Base-by-base conservation (phyloP, 1,140 invertebrate genomes). In the Drosophila sucinea region DNA sequence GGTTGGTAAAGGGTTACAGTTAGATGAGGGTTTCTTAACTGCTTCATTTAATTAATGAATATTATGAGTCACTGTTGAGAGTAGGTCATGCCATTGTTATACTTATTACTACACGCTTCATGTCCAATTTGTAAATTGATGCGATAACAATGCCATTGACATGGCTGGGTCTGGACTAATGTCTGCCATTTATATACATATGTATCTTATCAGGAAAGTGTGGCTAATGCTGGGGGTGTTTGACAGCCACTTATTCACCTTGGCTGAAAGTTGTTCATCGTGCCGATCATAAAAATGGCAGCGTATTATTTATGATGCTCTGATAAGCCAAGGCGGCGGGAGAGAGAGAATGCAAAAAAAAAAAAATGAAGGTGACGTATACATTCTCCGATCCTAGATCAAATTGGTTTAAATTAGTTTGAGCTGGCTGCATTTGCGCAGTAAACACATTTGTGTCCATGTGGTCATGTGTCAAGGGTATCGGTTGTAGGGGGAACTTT, bases 361-460 rank as follows among this genome's bases (percentile, higher is more conserved):
- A 61, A 30, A 41, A n/a, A 60, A 64, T 51, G 40, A 58, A 70
- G 55, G 60, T 79, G 61, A 83, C 44, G 61, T 51, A 58, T 58
- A 29, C 7, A 25, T 40, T 23, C 10, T 4, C 44, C 38, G 27
- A 7, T 51, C 60, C 61, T 70, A 64, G 74, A 75, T 70, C 30
- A 47, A 73, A 62, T 69, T 81, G 78, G 81, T 75, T 75, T 60
- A 2, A 70, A 72, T 85, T 81, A 85, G 81, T 72, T 85, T 58
- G 17, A 5, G 55, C 67, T 60, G 51, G 81, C 55, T 70, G 29
- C 56, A 71, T 74, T 68, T 81, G 77, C 77, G 81, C 75, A 65
- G 63, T 67, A 74, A 61, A 27, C 47, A 25, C 25, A 47, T 7
- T 8, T 8, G 23, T 47, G 44, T 38, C 35, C 7, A 38, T 8